phyloP scores from a whole-genome alignment of 2,797 vertebrate species.

The Sebastes oblongus region DNA sequence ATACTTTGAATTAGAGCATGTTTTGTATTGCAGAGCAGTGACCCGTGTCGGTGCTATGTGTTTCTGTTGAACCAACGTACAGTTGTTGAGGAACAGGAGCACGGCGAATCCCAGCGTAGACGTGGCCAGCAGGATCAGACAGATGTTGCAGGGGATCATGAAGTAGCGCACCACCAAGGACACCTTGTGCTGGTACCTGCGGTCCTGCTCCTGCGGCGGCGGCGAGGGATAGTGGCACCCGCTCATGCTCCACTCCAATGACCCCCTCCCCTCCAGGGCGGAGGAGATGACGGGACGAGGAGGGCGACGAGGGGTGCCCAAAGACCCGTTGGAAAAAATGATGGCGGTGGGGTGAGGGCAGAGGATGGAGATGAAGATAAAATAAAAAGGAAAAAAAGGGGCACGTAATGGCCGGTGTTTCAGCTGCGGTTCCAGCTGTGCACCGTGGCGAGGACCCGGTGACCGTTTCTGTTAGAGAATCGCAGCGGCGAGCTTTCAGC shows the following conservation, averaged over 20 bases:
- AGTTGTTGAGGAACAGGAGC: slow-evolving; percentile 97
- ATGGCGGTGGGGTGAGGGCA: slow-evolving; percentile 51
- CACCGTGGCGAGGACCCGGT: slow-evolving; percentile 36
- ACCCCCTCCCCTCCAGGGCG: slow-evolving; percentile 74
- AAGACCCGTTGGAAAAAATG: slow-evolving; percentile 76
- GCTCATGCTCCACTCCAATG: slow-evolving; percentile 86
- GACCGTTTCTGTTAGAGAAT: slow-evolving; percentile 68
- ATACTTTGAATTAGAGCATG: not conserved
- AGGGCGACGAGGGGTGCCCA: slow-evolving; percentile 71
- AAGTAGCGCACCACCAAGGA: slow-evolving; percentile 96
- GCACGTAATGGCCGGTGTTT: slow-evolving; percentile 49
- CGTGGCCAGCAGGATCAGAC: slow-evolving; percentile 95
- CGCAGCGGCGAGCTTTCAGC: slow-evolving; percentile 61
- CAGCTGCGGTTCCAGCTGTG: slow-evolving; percentile 72
- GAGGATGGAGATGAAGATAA: slow-evolving; percentile 38
- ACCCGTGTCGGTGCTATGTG: not conserved
- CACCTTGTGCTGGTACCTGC: slow-evolving; percentile 92
- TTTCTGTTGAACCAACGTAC: slow-evolving; percentile 82
- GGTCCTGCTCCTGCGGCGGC: slow-evolving; percentile 85
- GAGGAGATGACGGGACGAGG: slow-evolving; percentile 70
- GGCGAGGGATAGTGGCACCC: slow-evolving; percentile 87
- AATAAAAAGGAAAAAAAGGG: slow-evolving; percentile 2
- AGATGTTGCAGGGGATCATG: slow-evolving; percentile 99
- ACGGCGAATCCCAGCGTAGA: slow-evolving; percentile 94
- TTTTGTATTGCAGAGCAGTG: not conserved